Evolutionary conservation across 2,113 vertebrate species (phyloP), one percentile per base, ranked within the genome.

Genomic region (Prionailurus viverrinus): DNA sequence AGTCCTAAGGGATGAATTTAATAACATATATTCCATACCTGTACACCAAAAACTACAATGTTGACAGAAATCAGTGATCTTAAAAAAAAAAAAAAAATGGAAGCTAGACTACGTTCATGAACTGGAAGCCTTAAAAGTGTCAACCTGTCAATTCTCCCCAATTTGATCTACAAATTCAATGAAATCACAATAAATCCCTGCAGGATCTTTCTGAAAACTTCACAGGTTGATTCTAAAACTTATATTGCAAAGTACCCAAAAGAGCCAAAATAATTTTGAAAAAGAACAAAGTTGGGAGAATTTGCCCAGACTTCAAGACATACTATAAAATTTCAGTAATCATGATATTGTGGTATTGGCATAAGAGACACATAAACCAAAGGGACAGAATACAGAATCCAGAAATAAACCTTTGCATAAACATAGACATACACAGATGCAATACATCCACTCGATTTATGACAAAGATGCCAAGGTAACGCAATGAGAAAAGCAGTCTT

Each of bases 181-280:
- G 36, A 53, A 87, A 83, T 65, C 23, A 45, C 58, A 94, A 87
- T 55, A 36, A 73, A 90, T 83, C 25, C 14, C 66, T 48, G n/a
- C 12, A 84, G 36, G 19, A 27, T 51, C 2, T 65, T 68, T n/a
- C 65, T 19, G 66, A 92, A 18, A 89, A 95, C 86, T 6, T 76
- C 51, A 89, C 39, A 78, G 13, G 21, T 1, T 94, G 41, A 78
- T n/a, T 90, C 33, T 51, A 96, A 94, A 89, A 86, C 12, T 10
- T 48, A 71, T 1, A 39, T 25, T 36, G 33, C 73, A 76, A 86
- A 93, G n/a, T 61, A 71, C 55, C 48, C 65, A 92, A 39, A 79
- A 94, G 11, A 89, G 33, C 31, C 89, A 90, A 92, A 89, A 80
- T 7, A 95, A 78, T 66, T 91, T 81, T 51, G 45, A 51, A 95